Conservation (phyloP, 1,140 invertebrate genomes). For the Calosoma granatense region DNA sequence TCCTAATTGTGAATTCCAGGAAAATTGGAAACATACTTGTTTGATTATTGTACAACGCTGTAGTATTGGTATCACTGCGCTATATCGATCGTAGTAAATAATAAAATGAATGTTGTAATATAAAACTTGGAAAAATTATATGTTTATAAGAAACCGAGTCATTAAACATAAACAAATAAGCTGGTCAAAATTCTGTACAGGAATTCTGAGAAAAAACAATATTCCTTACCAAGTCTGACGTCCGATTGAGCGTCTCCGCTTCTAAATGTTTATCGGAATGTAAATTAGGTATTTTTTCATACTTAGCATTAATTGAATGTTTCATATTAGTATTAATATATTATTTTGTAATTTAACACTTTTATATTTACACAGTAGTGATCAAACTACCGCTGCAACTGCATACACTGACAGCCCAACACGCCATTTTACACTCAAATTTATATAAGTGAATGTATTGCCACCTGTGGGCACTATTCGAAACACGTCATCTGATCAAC, state of each 20-base stretch:
- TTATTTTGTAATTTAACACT: background rate
- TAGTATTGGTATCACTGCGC: background rate
- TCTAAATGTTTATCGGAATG: constrained; percentile 8
- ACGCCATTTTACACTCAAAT: constrained; percentile 1
- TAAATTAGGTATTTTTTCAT: constrained; percentile 5
- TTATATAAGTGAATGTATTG: background rate
- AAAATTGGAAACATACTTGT: no score
- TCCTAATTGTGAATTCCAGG: no score
- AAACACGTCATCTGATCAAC: background rate
- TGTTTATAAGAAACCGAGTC: background rate
- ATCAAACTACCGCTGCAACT: background rate
- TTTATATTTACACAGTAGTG: background rate
- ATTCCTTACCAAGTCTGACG: background rate
- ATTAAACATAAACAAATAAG: background rate
- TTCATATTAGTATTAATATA: background rate
- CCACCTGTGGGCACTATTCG: background rate
- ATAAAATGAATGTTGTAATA: no score
- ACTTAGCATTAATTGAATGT: constrained; percentile 4
- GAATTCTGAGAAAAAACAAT: background rate
- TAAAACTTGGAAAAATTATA: no score
- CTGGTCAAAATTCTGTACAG: background rate
- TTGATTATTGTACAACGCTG: no score
- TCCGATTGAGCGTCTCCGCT: background rate
- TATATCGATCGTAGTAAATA: background rate
- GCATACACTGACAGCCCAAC: background rate